Base-by-base conservation (phyloP, 2,113 vertebrate species). In the Melanerpes formicivorus region DNA sequence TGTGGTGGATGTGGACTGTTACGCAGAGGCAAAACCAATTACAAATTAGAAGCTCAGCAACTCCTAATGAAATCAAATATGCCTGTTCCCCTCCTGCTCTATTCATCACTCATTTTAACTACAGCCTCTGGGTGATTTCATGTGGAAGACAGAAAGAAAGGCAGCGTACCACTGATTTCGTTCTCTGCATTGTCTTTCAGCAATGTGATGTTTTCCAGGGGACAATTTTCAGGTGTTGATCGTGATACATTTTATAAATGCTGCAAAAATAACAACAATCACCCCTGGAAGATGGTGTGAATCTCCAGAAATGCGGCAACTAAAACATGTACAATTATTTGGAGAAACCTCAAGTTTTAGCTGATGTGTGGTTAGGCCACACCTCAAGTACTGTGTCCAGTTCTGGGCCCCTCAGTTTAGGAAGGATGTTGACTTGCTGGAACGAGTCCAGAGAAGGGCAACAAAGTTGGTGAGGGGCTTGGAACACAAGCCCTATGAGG, bases 21-120 rank as follows among this genome's bases (percentile, higher is more conserved):
- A 62, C 4, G 18, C 11, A 86, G 73, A 84, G 34, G 75, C 30
- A 88, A 88, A 83, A 83, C 11, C 44, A 72, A 86, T 62, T 84
- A 90, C n/a, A 87, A 56, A 83, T 42, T 30, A 56, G 58, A 67
- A 92, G 63, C 48, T 27, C 25, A 93, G 54, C 25, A 82, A 63
- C 32, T 84, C 34, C 64, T 77, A 84, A 94, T 84, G 92, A 94
- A 89, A 95, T 84, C 54, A 77, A 85, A 94, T 65, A 66, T 14
- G 76, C 23, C 65, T 80, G 32, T 85, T 85, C 37, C 54, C 37
- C 26, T 93, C 73, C 75, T 75, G 78, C 52, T 82, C 75, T 42
- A 56, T 42, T 52, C 81, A 79, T 92, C 60, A 58, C 19, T 72
- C 79, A 87, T 69, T 96, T 87, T 89, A 94, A 80, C 64, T 71